Evolutionary conservation across 2,113 vertebrate species (phyloP).

Genomic region (Grammomys surdaster): DNA sequence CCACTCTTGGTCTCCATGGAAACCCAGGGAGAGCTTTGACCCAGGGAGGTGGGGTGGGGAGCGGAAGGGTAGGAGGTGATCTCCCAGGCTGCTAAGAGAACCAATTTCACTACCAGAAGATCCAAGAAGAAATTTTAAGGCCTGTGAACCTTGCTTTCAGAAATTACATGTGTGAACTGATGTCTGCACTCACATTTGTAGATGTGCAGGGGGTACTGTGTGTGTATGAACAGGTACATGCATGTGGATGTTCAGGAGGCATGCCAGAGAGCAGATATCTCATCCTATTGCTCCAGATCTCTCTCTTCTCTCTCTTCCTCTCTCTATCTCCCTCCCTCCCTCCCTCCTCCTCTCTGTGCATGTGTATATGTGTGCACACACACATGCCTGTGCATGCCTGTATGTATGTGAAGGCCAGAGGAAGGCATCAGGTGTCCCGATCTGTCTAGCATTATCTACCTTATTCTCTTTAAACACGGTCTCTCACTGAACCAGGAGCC

Average conservation of each 20-base stretch:
- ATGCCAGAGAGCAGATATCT: neutral
- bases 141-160: conserved; percentile 14
- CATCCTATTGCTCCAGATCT: neutral
- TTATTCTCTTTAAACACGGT: too few relatives aligned
- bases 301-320: too few relatives aligned
- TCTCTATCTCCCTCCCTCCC: too few relatives aligned
- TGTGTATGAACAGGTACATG: neutral
- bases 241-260: neutral
- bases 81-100: neutral
- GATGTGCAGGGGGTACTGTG: neutral
- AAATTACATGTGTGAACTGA: neutral
- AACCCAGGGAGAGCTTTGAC: conserved; percentile 21
- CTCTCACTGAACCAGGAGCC: neutral
- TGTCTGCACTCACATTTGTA: neutral
- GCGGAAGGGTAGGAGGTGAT: neutral
- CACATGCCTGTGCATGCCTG: neutral
- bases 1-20: conserved; percentile 49
- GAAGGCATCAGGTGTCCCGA: too few relatives aligned
- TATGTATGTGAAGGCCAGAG: neutral
- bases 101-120: conserved; percentile 42
- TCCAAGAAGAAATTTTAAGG: conserved; percentile 1
- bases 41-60: neutral
- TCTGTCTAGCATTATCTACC: neutral
- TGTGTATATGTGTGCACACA: neutral
- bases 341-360: neutral